These are phyloP conservation scores for Eubasilissa splendida DNA, from an alignment of 2,888 invertebrate genomes.

Conservation along the genomic window DNA sequence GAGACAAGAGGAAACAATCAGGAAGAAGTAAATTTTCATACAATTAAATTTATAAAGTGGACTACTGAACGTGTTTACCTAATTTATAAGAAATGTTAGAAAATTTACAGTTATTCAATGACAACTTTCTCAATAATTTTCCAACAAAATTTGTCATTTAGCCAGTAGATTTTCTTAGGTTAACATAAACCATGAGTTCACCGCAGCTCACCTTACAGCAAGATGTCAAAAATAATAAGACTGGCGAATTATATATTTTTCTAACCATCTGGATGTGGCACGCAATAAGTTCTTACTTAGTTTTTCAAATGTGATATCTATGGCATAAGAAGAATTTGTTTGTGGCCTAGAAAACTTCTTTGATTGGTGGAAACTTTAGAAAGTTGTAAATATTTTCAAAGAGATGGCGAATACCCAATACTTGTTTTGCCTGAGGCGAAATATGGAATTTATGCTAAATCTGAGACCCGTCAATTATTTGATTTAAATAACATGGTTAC, in stretches of 20 bases:
- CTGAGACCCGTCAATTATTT: conserved; percentile 39
- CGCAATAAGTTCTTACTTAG: neutral
- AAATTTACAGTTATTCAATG: no score
- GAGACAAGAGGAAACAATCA: no score
- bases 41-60: no score
- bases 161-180: neutral
- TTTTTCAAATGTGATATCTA: neutral
- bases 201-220: neutral
- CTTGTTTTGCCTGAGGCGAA: conserved; percentile 51
- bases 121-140: neutral
- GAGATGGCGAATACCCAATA: conserved; percentile 50
- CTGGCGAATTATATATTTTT: neutral
- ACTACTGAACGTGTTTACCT: no score
- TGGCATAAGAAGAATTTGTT: conserved; percentile 30
- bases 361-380: conserved; percentile 54
- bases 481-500: conserved; percentile 31
- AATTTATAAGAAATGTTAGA: no score
- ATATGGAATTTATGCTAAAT: conserved; percentile 50
- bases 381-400: conserved; percentile 57
- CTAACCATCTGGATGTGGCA: neutral
- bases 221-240: neutral
- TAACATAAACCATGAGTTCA: conserved; percentile 17
- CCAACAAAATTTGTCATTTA: conserved; percentile 7
- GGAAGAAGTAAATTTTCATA: no score
- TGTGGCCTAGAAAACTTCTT: conserved; percentile 40